Evolutionary conservation across 2,888 invertebrate genomes (phyloP).

Genomic region (Drosophila acutilabella): DNA sequence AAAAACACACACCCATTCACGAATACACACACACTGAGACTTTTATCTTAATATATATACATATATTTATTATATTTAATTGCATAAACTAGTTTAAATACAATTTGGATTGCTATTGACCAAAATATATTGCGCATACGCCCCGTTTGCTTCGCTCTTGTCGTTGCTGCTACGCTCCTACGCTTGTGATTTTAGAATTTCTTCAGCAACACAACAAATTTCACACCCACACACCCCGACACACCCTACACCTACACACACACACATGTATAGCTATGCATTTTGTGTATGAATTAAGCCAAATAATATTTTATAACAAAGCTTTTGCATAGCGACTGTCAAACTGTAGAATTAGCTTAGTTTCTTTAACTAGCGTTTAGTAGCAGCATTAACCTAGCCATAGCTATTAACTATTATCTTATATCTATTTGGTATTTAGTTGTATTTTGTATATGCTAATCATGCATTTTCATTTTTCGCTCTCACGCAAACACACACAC

Average conservation of each 20-base stretch:
- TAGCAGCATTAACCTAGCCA: constrained; percentile 46
- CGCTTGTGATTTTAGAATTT: constrained; percentile 49
- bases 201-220: not conserved
- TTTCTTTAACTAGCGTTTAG: constrained; percentile 43
- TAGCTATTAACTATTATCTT: constrained; percentile 22
- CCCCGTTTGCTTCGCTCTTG: constrained; percentile 66
- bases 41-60: not conserved
- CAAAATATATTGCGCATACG: constrained; percentile 60
- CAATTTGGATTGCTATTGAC: constrained; percentile 19
- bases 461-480: constrained; percentile 43
- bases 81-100: constrained; percentile 36
- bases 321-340: constrained; percentile 27
- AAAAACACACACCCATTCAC: constrained; percentile 15
- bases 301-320: constrained; percentile 7
- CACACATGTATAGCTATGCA: constrained; percentile 40
- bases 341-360: constrained; percentile 53
- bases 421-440: constrained; percentile 21
- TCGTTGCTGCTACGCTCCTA: constrained; percentile 47
- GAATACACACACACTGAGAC: constrained; percentile 4
- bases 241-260: constrained; percentile 13
- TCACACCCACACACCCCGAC: constrained; percentile 10
- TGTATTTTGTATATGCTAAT: constrained; percentile 54
- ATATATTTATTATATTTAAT: constrained; percentile 44
- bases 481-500: constrained; percentile 21
- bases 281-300: constrained; percentile 41